phyloP scores from a whole-genome alignment of 2,113 vertebrate genomes.

The Podarcis raffonei region DNA sequence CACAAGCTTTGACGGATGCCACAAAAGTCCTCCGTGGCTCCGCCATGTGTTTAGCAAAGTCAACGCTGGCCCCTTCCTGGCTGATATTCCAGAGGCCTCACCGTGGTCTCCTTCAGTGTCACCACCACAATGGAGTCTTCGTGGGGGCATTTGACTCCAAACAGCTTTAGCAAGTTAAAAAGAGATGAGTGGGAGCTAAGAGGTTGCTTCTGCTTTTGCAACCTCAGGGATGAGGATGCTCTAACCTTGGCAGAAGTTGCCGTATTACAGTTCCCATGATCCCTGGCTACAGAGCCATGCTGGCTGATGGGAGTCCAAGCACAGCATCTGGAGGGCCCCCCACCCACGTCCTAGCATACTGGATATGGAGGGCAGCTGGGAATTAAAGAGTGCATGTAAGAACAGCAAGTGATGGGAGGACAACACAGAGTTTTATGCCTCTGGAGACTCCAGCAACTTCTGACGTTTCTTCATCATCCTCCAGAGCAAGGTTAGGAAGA shows the following conservation, averaged over 20 bases:
- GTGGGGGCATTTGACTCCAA: background rate
- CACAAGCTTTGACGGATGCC: slow-evolving; percentile 24
- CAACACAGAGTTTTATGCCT: background rate
- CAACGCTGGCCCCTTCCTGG: background rate
- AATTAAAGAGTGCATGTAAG: background rate
- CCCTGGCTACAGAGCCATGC: no score
- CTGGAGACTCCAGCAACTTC: background rate
- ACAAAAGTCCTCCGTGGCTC: background rate
- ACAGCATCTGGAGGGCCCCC: no score
- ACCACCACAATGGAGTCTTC: background rate
- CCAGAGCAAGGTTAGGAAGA: background rate
- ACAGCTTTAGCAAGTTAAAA: background rate
- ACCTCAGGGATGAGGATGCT: no score
- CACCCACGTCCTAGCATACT: background rate
- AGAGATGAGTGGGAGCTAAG: background rate
- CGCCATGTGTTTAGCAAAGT: background rate
- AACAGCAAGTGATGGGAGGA: background rate
- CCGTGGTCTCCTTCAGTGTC: background rate
- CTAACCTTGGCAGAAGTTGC: no score
- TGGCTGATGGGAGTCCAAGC: no score
- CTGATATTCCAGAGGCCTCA: background rate
- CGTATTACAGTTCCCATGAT: no score
- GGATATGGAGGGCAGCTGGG: no score
- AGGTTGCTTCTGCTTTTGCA: background rate
- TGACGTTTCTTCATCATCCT: background rate